These are phyloP conservation scores for Myioborus melanocephalus DNA, from an alignment of 2,797 vertebrate genomes.

Conservation along the genomic window DNA sequence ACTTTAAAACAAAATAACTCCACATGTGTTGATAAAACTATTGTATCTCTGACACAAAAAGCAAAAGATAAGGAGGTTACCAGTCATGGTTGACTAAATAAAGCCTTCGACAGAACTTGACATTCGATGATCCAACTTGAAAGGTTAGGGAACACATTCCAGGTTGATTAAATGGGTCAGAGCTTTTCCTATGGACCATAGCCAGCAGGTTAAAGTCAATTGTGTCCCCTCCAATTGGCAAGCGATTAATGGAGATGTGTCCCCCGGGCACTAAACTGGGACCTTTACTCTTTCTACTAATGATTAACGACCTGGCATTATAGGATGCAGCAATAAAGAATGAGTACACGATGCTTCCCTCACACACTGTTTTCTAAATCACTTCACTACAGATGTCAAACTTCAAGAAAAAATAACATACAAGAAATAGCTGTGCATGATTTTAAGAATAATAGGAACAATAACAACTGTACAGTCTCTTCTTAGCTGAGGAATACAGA, in stretches of 20 bases:
- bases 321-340: conserved; percentile 2
- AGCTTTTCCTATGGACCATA: conserved; percentile 70
- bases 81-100: conserved; percentile 64
- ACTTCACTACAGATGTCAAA: not conserved
- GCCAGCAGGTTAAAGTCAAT: conserved; percentile 76
- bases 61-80: conserved; percentile 50
- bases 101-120: conserved; percentile 63
- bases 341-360: not conserved
- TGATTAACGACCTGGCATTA: conserved; percentile 69
- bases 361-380: conserved; percentile 11
- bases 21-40: conserved; percentile 49
- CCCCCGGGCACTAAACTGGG: conserved; percentile 53
- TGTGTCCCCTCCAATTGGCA: conserved; percentile 76
- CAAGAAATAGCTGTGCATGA: not conserved
- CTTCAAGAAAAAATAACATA: not conserved
- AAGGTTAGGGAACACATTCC: conserved; percentile 74
- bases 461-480: not conserved
- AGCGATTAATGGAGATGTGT: conserved; percentile 68
- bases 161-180: conserved; percentile 75
- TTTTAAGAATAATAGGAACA: not conserved
- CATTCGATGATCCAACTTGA: conserved; percentile 69
- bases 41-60: conserved; percentile 61
- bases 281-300: conserved; percentile 51
- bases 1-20: conserved; percentile 50
- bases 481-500: not conserved